A percentile compares a stretch with the other conserved stretches of the same genome.
These are phyloP conservation scores for Carlito syrichta DNA, from an alignment of 2,113 vertebrate genomes.

Conservation along the genomic window DNA sequence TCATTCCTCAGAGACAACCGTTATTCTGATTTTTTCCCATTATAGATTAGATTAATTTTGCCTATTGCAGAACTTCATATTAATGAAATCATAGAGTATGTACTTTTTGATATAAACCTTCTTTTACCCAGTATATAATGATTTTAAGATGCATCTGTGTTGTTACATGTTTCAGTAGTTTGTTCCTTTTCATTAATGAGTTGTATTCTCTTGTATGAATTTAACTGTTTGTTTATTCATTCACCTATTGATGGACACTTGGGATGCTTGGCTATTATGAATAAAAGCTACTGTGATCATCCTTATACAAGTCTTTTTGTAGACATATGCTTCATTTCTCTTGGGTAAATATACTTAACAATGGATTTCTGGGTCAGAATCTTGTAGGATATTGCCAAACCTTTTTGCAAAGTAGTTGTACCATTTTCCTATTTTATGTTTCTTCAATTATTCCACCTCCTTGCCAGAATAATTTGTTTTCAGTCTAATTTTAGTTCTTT, in stretches of 20 bases:
- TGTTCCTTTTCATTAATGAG: constrained; percentile 12
- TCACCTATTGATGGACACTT: not conserved
- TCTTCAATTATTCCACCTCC: not conserved
- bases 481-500: constrained; percentile 14
- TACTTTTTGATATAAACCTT: not conserved
- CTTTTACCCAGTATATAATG: not conserved
- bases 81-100: not conserved
- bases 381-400: not conserved
- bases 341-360: constrained; percentile 1
- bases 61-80: constrained; percentile 7
- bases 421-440: not conserved
- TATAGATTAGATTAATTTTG: not conserved
- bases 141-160: not conserved
- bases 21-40: not conserved
- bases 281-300: not conserved
- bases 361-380: constrained; percentile 13
- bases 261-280: not conserved
- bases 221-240: not conserved
- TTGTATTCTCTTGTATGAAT: not conserved
- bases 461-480: not conserved
- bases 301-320: not conserved
- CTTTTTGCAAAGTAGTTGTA: not conserved
- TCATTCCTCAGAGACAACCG: not conserved
- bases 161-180: constrained; percentile 25
- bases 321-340: not conserved